Evolutionary conservation across 2,113 vertebrate species (phyloP), one percentile per base, ranked within the genome.

Genomic region (Podocnemis expansa): DNA sequence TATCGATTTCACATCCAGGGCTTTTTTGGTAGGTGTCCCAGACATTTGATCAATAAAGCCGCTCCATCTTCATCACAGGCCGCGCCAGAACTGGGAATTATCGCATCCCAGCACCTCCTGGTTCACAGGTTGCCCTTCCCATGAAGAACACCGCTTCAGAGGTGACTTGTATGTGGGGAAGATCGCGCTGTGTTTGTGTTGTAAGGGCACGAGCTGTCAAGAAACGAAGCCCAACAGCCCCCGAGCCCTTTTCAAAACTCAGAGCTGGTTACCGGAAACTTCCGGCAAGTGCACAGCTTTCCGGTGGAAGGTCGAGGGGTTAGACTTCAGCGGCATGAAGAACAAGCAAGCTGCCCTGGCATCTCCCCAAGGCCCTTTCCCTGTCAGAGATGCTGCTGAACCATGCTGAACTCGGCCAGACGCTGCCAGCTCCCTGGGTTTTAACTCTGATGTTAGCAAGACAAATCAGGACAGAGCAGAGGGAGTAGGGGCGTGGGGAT

Each of bases 11-110:
- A 24, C 24, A 38, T 75, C 55, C 4, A 16, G 45, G 43, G 80
- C 47, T 47, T 3, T 67, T 60, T 78, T 81, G 29, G 78, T 75
- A 67, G 58, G 88, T 63, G 17, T n/a, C 80, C 88, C 82, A 78
- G 25, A 70, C 0, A 1, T 54, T 27, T 13, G 60, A 86, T 94
- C 81, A 55, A 56, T 82, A 31, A 5, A 41, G 73, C 34, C 60
- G 67, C 78, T 95, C 52, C 80, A 67, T 85, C 85, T 83, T 89
- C 81, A 82, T 86, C 88, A 60, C 58, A 9, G 49, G 54, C 80
- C 78, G 41, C 73, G 90, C 31, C 52, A 21, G 94, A 29, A 60
- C 45, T 24, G 34, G 38, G 70, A 84, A 84, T 11, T 41, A 84
- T 47, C 29, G n/a, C 25, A 25, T 58, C 45, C 22, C 8, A 82